Base-by-base conservation (phyloP, 2,888 invertebrate species). In the Drosophila antonietae region DNA sequence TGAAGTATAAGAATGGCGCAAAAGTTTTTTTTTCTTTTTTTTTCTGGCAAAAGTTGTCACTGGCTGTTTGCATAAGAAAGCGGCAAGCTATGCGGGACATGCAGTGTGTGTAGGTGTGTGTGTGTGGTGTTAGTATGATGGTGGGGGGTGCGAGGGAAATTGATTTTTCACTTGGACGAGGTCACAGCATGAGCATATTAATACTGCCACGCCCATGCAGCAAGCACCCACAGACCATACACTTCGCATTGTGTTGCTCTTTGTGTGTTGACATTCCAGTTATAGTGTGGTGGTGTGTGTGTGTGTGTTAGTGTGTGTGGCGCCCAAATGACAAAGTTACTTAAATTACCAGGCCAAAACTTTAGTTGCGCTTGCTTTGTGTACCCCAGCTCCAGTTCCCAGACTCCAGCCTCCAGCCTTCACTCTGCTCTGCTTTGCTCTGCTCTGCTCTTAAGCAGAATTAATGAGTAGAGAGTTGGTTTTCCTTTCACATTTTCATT, bases 111-210 rank as follows among this genome's bases (percentile, higher is more conserved):
- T n/a, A n/a, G n/a, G n/a, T 37, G 37, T 14, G 37, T 6, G 44
- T n/a, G 51, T 9, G 58, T 33, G n/a, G 31, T 18, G 18, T 9
- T 41, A 15, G 3, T 23, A 3, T n/a, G 15, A 12, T 0, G 5
- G 23, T 2, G 8, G 39, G 31, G 41, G 28, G 14, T 18, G 20
- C 18, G 15, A 35, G 71, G 58, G 60, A 84, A 87, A 87, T 87
- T 87, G 86, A 87, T 89, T 87, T 87, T 87, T 82, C 82, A 84
- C 85, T 84, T 89, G 87, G 78, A 75, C 78, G 71, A 74, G 79
- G 81, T 78, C 75, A 63, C 76, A 74, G 72, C 75, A 71, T 73
- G 73, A 87, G 84, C 89, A 87, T 88, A 86, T 86, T 89, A 86
- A 86, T 86, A 73, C 73, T 46, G 68, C 73, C 80, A 78, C 57